A percentile compares a stretch with the other conserved stretches of the same genome.
Conservation (phyloP, 2,113 vertebrate species). For the Recurvirostra avosetta region DNA sequence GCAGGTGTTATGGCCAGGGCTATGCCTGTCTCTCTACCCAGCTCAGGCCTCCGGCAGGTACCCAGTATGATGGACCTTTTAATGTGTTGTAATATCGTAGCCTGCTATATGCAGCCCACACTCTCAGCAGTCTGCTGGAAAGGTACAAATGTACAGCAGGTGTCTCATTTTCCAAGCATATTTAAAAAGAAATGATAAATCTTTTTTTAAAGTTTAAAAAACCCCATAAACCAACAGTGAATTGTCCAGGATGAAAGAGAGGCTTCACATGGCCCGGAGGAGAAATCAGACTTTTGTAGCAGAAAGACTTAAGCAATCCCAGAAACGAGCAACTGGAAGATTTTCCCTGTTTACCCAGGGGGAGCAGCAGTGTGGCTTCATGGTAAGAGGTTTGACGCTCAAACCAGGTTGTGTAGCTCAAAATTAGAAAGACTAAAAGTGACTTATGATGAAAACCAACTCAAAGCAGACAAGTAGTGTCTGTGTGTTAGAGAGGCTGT, state of each 20-base stretch:
- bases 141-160: neutral
- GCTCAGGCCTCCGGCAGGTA: neutral
- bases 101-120: neutral
- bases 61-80: neutral
- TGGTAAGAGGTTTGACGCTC: neutral
- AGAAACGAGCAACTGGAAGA: neutral
- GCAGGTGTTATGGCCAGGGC: neutral
- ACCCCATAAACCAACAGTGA: neutral
- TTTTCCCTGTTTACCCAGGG: neutral
- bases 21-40: neutral
- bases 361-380: neutral
- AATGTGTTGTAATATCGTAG: fast-evolving
- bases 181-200: neutral
- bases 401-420: neutral
- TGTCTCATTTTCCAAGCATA: neutral
- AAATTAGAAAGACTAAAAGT: neutral
- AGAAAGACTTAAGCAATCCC: neutral
- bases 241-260: neutral
- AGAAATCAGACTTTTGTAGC: neutral
- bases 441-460: neutral
- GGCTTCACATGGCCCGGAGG: neutral
- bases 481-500: neutral
- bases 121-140: neutral
- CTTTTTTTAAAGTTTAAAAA: neutral
- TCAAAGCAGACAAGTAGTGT: neutral